phyloP scores from a whole-genome alignment of 2,888 invertebrate genomes.

The Mythimna lalbum region DNA sequence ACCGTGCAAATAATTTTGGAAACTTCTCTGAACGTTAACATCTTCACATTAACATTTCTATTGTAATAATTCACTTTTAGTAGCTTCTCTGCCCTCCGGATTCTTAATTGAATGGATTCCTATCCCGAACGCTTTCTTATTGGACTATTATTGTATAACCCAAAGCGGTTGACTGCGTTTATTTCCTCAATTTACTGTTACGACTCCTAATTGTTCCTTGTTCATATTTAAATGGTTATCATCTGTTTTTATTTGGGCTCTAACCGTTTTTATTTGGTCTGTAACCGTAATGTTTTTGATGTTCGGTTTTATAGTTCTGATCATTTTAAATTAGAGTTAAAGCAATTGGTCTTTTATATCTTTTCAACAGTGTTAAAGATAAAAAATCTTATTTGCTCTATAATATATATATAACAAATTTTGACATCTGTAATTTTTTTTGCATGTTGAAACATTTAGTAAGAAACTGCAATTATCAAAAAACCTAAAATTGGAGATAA shows the following conservation, averaged over 20 bases:
- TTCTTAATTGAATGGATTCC: constrained; percentile 60
- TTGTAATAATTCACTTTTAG: constrained; percentile 41
- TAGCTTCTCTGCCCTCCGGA: constrained; percentile 13
- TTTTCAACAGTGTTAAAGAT: not conserved
- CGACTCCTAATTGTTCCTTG: constrained; percentile 40
- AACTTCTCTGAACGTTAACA: not conserved
- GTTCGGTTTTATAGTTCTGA: not conserved
- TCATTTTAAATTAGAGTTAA: not conserved
- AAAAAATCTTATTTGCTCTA: no score
- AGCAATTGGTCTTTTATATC: not conserved
- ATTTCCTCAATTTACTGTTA: constrained; percentile 55
- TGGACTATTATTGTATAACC: constrained; percentile 53
- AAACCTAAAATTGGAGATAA: no score
- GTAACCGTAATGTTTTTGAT: constrained; percentile 1
- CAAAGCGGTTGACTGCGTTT: constrained; percentile 45
- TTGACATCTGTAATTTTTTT: no score
- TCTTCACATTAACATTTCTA: constrained; percentile 16
- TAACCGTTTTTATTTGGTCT: constrained; percentile 23
- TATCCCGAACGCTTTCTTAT: constrained; percentile 53
- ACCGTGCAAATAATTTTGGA: not conserved
- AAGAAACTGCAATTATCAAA: no score
- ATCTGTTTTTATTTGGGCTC: constrained; percentile 29
- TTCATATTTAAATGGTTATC: constrained; percentile 37
- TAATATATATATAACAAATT: no score
- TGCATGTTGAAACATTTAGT: no score